These are phyloP conservation scores for Poeciliopsis infans DNA, from an alignment of 2,797 vertebrate species.

Conservation along the genomic window DNA sequence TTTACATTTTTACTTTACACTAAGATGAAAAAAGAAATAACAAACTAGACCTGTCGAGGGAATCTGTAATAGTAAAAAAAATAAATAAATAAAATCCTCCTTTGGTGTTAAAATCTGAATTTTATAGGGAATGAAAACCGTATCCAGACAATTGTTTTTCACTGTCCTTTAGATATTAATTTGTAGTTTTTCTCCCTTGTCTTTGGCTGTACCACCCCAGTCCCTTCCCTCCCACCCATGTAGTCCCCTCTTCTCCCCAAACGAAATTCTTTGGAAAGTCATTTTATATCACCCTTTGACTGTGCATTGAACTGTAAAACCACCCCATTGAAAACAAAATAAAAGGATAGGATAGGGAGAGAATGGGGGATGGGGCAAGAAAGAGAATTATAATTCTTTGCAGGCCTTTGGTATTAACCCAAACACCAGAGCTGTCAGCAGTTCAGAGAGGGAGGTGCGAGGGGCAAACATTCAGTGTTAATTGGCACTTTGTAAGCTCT, in stretches of 20 bases:
- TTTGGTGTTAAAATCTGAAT: not conserved
- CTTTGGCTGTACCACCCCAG: constrained; percentile 21
- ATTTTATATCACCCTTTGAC: constrained; percentile 89
- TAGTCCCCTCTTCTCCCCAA: constrained; percentile 73
- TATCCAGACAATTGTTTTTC: constrained; percentile 8
- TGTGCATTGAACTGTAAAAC: constrained; percentile 88
- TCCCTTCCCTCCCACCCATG: constrained; percentile 37
- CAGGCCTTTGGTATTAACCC: constrained; percentile 89
- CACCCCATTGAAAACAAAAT: constrained; percentile 86
- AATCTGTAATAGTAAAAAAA: not conserved
- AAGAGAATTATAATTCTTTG: constrained; percentile 87
- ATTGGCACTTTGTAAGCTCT: constrained; percentile 88
- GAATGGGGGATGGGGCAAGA: constrained; percentile 69
- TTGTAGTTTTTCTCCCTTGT: constrained; percentile 33
- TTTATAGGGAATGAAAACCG: not conserved
- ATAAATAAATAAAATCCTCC: not conserved
- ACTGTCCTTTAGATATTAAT: constrained; percentile 28
- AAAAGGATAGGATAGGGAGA: constrained; percentile 78
- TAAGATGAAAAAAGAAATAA: not conserved
- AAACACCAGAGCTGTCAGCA: constrained; percentile 87
- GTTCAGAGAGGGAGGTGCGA: constrained; percentile 83
- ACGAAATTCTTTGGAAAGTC: constrained; percentile 87
- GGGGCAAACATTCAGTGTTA: constrained; percentile 87
- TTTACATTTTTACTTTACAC: constrained; percentile 28
- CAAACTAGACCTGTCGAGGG: not conserved